Evolutionary conservation across 37 sponge, comb jelly and placozoan genomes (phyloP).

Genomic region (Beroe ovata): DNA sequence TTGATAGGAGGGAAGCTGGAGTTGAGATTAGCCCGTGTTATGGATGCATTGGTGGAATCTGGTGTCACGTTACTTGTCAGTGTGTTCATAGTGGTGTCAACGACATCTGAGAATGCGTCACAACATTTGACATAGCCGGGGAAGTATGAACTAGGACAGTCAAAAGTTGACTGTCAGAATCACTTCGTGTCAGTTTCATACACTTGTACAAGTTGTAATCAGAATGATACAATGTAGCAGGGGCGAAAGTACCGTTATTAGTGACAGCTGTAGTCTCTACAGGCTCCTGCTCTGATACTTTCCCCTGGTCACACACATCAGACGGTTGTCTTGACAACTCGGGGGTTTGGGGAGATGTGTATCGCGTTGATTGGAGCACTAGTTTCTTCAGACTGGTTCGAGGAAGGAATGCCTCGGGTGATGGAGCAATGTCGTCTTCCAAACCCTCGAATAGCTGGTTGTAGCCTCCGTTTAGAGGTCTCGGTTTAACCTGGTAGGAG

Average conservation of each 20-base stretch:
- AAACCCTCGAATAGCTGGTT: constrained; percentile 63
- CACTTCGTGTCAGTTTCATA: too few species aligned
- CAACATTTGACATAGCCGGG: too few species aligned
- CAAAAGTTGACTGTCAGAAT: too few species aligned
- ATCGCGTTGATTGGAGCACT: constrained; percentile 30
- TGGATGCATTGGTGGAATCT: not conserved
- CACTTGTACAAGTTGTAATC: too few species aligned
- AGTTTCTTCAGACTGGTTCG: constrained; percentile 58
- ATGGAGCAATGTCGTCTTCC: constrained; percentile 54
- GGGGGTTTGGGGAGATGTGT: constrained; percentile 33
- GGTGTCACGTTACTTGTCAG: not conserved
- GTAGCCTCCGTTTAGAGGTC: constrained; percentile 22
- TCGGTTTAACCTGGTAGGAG: constrained; percentile 19
- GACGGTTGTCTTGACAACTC: not conserved
- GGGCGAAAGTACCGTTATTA: too few species aligned
- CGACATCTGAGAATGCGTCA: too few species aligned
- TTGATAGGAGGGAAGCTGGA: constrained; percentile 12
- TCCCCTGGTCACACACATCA: not conserved
- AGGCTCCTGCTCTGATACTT: not conserved
- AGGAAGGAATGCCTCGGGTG: constrained; percentile 57
- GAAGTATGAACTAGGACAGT: too few species aligned
- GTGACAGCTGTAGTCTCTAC: too few species aligned
- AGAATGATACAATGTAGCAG: too few species aligned
- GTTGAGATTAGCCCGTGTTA: constrained; percentile 9
- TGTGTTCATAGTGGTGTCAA: constrained; percentile 42